phyloP scores from a whole-genome alignment of 2,888 invertebrate genomes.

The Caenorhabditis imperialis region DNA sequence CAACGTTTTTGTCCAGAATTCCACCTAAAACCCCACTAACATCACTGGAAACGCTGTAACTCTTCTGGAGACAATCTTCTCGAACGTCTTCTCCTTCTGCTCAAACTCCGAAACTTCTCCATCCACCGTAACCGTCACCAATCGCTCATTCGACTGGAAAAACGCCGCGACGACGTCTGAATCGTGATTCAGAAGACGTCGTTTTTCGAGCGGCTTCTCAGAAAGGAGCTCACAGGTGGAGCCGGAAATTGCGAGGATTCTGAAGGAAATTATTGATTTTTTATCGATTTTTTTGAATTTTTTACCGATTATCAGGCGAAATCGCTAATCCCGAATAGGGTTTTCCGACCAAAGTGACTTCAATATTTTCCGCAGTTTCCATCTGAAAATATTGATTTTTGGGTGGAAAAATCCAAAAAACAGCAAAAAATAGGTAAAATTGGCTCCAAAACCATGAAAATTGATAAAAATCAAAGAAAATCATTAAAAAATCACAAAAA shows the following conservation, averaged over 20 bases:
- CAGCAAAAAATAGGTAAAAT: not conserved
- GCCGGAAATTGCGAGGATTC: constrained; percentile 20
- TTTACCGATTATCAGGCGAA: constrained; percentile 43
- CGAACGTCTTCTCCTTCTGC: constrained; percentile 9
- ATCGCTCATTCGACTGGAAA: constrained; percentile 30
- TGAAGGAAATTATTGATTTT: not conserved
- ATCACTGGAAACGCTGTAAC: constrained; percentile 54
- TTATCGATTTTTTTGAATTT: constrained; percentile 2
- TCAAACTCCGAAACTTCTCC: constrained; percentile 48
- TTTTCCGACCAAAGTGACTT: constrained; percentile 31
- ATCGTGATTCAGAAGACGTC: constrained; percentile 28
- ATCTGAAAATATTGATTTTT: constrained; percentile 27
- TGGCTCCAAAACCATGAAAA: not conserved
- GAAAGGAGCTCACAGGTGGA: constrained; percentile 15
- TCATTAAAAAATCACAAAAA: not conserved
- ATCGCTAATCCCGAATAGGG: constrained; percentile 39
- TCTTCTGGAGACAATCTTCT: constrained; percentile 27
- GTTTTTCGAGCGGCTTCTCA: not conserved
- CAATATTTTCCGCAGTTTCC: constrained; percentile 22
- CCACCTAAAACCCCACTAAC: constrained; percentile 25
- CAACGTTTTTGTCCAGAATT: not conserved
- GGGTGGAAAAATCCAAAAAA: not conserved
- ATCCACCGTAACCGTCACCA: constrained; percentile 51
- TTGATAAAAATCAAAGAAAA: no score
- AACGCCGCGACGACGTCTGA: constrained; percentile 39